A percentile compares a stretch with the other conserved stretches of the same genome.
These are phyloP conservation scores for Diacarnus erythraeanus DNA, from an alignment of 37 sponge, comb jelly and placozoan species.

Conservation along the genomic window DNA sequence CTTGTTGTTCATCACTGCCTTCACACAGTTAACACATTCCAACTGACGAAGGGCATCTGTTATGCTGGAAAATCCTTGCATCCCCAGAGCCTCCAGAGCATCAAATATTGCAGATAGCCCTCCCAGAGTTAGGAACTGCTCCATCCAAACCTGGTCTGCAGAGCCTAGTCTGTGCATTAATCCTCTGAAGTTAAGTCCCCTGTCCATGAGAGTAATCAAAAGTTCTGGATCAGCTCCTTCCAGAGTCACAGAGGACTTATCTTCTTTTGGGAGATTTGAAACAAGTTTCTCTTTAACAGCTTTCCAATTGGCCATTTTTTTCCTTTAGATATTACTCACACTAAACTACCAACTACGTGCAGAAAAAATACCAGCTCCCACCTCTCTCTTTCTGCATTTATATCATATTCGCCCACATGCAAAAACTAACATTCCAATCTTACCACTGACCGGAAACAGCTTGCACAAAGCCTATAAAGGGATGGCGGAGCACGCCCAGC, in stretches of 20 bases:
- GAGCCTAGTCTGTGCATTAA: conserved; percentile 70
- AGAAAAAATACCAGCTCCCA: too few relatives aligned
- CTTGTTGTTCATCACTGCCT: conserved; percentile 85
- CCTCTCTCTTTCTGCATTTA: too few relatives aligned
- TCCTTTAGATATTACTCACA: too few relatives aligned
- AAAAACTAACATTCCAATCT: too few relatives aligned
- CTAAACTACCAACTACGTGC: too few relatives aligned
- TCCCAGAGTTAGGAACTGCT: conserved; percentile 76
- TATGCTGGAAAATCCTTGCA: conserved; percentile 67
- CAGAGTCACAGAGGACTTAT: conserved; percentile 4
- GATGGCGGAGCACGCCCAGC: too few relatives aligned
- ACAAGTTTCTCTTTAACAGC: background rate
- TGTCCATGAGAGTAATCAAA: conserved; percentile 58
- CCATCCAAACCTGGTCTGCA: conserved; percentile 83
- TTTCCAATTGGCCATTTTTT: background rate
- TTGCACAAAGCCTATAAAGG: too few relatives aligned
- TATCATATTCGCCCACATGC: too few relatives aligned
- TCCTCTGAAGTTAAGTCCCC: conserved; percentile 62
- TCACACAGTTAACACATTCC: conserved; percentile 85
- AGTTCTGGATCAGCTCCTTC: conserved; percentile 83
- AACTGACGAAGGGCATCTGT: conserved; percentile 87
- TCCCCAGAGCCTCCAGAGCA: conserved; percentile 66
- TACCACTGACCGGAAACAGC: too few relatives aligned
- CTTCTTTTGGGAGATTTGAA: background rate
- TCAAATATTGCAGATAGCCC: conserved; percentile 85